Evolutionary conservation across 2,888 invertebrate genomes (phyloP).

Genomic region (Acrobasis suavella): DNA sequence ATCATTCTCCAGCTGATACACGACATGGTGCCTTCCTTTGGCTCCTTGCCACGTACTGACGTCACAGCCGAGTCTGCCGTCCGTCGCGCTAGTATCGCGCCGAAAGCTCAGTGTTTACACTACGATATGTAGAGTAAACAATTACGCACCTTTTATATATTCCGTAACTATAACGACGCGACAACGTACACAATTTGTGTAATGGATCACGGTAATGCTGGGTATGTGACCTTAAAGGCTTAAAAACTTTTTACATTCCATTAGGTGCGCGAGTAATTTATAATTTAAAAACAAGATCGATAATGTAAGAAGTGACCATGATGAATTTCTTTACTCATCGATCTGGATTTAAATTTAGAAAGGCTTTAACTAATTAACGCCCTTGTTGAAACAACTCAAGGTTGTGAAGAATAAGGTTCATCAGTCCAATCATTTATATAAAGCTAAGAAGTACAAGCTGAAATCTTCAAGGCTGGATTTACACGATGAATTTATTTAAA

Average conservation of each 20-base stretch:
- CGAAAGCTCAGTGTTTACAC: background rate
- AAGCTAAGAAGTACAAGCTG: too few relatives aligned
- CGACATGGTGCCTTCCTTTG: background rate
- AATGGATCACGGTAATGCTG: slow-evolving; percentile 2
- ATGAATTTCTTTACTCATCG: too few relatives aligned
- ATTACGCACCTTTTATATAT: slow-evolving; percentile 4
- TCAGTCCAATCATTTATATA: too few relatives aligned
- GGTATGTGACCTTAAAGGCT: background rate
- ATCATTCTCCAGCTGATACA: background rate
- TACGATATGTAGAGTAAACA: slow-evolving; percentile 12
- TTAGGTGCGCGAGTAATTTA: background rate
- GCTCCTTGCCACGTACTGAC: slow-evolving; percentile 1
- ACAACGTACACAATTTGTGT: slow-evolving; percentile 1
- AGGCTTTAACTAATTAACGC: too few relatives aligned
- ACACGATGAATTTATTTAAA: too few relatives aligned
- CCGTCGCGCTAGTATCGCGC: background rate
- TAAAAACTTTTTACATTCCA: slow-evolving; percentile 1
- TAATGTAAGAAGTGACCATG: background rate
- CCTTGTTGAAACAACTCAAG: too few relatives aligned
- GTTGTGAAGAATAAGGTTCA: too few relatives aligned
- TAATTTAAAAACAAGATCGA: background rate
- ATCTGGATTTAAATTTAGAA: too few relatives aligned
- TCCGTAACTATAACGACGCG: slow-evolving; percentile 15
- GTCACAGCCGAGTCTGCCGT: slow-evolving; percentile 4
- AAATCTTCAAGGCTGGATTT: too few relatives aligned